Evolutionary conservation across 2,113 vertebrate species (phyloP).

Genomic region (Capreolus pygargus): DNA sequence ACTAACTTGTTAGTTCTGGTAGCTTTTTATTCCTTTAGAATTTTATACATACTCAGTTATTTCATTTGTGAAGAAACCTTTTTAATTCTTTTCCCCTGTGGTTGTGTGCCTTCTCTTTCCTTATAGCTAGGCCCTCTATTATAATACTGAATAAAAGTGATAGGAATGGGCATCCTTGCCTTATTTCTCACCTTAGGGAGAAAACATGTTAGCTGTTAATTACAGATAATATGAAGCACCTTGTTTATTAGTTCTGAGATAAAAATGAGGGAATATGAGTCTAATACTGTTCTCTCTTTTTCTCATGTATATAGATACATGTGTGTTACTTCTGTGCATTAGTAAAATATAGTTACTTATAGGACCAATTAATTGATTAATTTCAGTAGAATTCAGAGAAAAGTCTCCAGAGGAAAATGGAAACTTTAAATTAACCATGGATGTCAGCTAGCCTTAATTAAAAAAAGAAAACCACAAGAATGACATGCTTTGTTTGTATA

Average conservation of each 20-base stretch:
- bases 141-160: background rate
- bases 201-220: background rate
- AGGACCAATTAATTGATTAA: background rate
- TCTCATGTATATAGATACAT: background rate
- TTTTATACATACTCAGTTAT: background rate
- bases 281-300: background rate
- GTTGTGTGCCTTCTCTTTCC: background rate
- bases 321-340: background rate
- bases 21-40: background rate
- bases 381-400: conserved; percentile 22
- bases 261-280: background rate
- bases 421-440: background rate
- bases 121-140: background rate
- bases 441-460: background rate
- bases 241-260: background rate
- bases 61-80: background rate
- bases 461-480: background rate
- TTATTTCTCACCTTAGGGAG: background rate
- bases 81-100: background rate
- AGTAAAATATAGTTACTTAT: background rate
- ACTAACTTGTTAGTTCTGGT: background rate
- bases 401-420: background rate
- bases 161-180: background rate
- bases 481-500: background rate
- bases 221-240: background rate